These are phyloP conservation scores for Apistogramma diplotaenia DNA, from an alignment of 2,113 vertebrate genomes.

Conservation along the genomic window DNA sequence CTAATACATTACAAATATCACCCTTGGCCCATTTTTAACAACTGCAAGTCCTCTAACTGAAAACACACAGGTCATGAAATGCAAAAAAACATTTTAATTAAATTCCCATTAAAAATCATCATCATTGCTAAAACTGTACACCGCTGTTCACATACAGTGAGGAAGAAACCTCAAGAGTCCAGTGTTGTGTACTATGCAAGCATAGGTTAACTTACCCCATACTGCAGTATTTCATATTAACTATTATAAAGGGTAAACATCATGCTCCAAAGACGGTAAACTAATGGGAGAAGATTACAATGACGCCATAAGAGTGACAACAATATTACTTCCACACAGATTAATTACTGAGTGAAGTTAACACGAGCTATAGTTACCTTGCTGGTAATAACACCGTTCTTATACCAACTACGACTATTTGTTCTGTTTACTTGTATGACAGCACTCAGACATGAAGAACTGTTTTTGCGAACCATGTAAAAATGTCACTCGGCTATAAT, in stretches of 20 bases:
- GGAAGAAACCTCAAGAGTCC: neutral
- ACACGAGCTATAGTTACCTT: neutral
- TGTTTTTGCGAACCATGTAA: slow-evolving; percentile 14
- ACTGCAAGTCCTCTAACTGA: neutral
- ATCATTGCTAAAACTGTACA: neutral
- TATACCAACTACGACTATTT: neutral
- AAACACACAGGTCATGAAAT: neutral
- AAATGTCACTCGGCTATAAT: slow-evolving; percentile 30
- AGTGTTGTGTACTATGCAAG: neutral
- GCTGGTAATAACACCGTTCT: neutral
- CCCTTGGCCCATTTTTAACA: neutral
- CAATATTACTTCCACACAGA: neutral
- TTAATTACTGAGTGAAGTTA: neutral
- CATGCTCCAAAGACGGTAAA: neutral
- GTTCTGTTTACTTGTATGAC: neutral
- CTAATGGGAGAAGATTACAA: neutral
- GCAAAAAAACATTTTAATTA: neutral
- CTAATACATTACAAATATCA: neutral
- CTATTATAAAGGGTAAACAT: neutral
- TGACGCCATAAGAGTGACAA: neutral
- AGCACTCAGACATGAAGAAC: neutral
- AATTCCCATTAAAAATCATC: no score
- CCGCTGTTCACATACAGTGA: neutral
- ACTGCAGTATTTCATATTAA: neutral
- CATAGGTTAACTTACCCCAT: neutral